These are phyloP conservation scores for Endomychus coccineus DNA, from an alignment of 2,888 invertebrate genomes.

Conservation along the genomic window DNA sequence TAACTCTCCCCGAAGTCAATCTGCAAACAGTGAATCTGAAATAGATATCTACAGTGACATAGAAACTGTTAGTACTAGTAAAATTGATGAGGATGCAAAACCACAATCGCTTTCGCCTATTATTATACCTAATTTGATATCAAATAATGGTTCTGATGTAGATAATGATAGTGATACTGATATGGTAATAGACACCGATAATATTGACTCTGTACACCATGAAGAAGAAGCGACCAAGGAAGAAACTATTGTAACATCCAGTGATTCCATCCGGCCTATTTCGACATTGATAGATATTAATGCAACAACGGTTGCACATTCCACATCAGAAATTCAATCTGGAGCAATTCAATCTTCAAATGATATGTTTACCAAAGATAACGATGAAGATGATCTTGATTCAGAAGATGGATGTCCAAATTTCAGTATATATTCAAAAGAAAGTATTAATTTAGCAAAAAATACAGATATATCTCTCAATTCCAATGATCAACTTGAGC, in stretches of 20 bases:
- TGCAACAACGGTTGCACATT: conserved; percentile 6
- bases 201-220: conserved; percentile 23
- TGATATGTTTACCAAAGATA: conserved; percentile 30
- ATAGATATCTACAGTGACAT: conserved; percentile 58
- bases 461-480: conserved; percentile 40
- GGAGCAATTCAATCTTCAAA: conserved; percentile 33
- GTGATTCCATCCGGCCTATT: conserved; percentile 1
- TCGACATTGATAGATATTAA: not conserved
- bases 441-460: conserved; percentile 67
- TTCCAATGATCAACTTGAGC: conserved; percentile 10
- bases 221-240: conserved; percentile 26
- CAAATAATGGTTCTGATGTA: conserved; percentile 30
- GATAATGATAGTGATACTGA: conserved; percentile 49
- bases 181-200: conserved; percentile 50
- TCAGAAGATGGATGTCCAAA: conserved; percentile 71
- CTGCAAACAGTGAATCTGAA: conserved; percentile 43
- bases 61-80: conserved; percentile 41
- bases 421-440: conserved; percentile 76
- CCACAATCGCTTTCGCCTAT: conserved; percentile 1
- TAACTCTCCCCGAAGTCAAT: conserved; percentile 23
- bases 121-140: not conserved
- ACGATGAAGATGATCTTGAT: conserved; percentile 47
- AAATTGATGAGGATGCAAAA: conserved; percentile 30
- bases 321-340: conserved; percentile 30
- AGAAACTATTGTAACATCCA: conserved; percentile 29